Conservation (phyloP, 2,797 vertebrate species). For the Gallinago stenura region DNA sequence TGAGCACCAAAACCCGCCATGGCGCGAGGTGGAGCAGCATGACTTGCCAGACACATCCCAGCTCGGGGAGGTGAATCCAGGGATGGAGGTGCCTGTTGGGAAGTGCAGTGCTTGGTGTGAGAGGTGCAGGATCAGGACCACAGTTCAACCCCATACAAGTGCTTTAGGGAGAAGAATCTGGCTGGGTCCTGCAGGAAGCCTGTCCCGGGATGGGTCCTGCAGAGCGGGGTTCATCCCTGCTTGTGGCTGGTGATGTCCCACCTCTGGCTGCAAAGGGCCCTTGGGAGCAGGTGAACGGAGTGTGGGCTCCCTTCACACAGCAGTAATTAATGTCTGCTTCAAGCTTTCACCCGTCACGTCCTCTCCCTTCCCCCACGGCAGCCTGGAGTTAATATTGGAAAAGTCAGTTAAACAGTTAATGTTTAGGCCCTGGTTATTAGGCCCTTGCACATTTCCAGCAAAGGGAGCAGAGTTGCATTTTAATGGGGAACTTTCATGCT, state of each 20-base stretch:
- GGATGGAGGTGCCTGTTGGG: not conserved
- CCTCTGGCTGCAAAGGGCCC: not conserved
- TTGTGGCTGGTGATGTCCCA: rapidly evolving
- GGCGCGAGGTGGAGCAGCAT: not conserved
- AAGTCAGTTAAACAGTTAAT: conserved; percentile 68
- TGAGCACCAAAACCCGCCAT: not conserved
- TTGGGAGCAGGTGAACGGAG: not conserved
- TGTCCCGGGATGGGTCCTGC: not conserved
- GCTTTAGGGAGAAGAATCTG: rapidly evolving
- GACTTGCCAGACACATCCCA: not conserved
- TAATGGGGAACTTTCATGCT: conserved; percentile 67
- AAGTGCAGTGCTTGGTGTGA: not conserved
- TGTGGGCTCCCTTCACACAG: not conserved
- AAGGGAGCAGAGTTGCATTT: conserved; percentile 38
- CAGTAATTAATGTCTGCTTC: not conserved
- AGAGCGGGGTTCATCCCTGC: rapidly evolving
- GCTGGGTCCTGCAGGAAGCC: not conserved
- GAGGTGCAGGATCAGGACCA: not conserved
- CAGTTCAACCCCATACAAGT: rapidly evolving
- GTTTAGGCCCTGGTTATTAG: conserved; percentile 55
- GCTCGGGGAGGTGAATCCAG: not conserved
- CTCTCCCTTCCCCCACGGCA: conserved; percentile 32
- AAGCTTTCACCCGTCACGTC: not conserved
- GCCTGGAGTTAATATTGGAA: conserved; percentile 63
- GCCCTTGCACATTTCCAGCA: conserved; percentile 35